Percentiles rank a stretch among this genome's conserved stretches.
These are phyloP conservation scores for Drosophila orosa DNA, from an alignment of 1,140 invertebrate genomes.

Conservation along the genomic window DNA sequence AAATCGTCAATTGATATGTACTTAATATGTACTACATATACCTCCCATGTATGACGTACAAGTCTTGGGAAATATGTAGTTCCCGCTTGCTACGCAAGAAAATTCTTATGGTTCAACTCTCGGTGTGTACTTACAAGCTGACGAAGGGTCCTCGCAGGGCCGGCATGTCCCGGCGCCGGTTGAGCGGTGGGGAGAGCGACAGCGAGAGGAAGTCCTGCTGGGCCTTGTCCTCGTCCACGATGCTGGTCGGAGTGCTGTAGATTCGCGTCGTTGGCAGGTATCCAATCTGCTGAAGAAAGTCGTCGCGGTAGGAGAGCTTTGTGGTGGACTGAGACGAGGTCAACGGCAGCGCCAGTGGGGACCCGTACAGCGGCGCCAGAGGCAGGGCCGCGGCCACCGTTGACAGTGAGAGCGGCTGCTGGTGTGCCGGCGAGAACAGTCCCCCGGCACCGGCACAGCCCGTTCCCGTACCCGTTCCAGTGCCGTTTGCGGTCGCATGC, in stretches of 20 bases:
- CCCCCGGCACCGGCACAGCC: conserved; percentile 17
- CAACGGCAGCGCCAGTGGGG: conserved; percentile 59
- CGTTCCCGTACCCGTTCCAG: conserved; percentile 15
- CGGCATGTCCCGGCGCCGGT: conserved; percentile 84
- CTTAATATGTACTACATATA: not conserved
- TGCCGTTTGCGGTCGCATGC: conserved; percentile 41
- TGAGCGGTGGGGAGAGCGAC: conserved; percentile 84
- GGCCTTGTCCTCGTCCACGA: conserved; percentile 81
- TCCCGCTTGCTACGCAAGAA: not conserved
- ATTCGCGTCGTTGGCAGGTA: conserved; percentile 83
- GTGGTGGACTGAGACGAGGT: conserved; percentile 80
- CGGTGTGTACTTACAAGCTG: conserved; percentile 83
- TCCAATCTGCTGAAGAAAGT: conserved; percentile 83
- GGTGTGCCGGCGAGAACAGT: conserved; percentile 45
- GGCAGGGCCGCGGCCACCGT: conserved; percentile 42
- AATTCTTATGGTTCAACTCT: not conserved
- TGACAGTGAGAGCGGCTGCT: conserved; percentile 64
- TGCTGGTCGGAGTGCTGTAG: conserved; percentile 80
- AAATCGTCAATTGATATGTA: not conserved
- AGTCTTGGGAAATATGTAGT: not conserved
- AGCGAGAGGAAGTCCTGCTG: conserved; percentile 84
- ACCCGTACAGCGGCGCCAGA: conserved; percentile 46
- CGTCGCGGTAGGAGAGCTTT: conserved; percentile 81
- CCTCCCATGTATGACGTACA: not conserved
- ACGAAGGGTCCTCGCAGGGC: conserved; percentile 84